Conservation (phyloP, 1,140 invertebrate genomes). For the Harpegnathos saltator region DNA sequence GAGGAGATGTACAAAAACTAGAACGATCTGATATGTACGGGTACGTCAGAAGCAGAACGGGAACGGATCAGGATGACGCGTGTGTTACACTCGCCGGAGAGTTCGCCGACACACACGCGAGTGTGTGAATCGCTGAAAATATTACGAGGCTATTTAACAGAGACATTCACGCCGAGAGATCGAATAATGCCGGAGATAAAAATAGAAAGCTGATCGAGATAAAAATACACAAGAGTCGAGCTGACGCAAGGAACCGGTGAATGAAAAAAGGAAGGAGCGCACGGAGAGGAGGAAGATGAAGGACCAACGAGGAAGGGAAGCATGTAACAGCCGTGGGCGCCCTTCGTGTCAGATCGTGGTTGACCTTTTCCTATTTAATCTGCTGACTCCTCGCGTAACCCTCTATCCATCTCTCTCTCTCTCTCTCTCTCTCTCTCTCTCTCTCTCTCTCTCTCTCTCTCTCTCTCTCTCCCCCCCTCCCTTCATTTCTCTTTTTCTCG, state of each 20-base stretch:
- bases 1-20: background rate
- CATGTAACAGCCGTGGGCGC: conserved; percentile 36
- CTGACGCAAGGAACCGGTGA: background rate
- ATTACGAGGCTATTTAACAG: too few relatives aligned
- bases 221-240: too few relatives aligned
- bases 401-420: conserved; percentile 36
- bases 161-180: too few relatives aligned
- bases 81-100: too few relatives aligned
- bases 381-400: conserved; percentile 60
- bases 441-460: conserved; percentile 41
- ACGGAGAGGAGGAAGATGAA: conserved; percentile 35
- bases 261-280: background rate
- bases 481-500: conserved; percentile 25
- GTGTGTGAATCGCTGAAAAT: too few relatives aligned
- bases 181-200: too few relatives aligned
- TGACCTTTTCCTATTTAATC: conserved; percentile 72
- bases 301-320: conserved; percentile 20
- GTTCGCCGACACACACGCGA: too few relatives aligned
- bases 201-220: too few relatives aligned
- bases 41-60: too few relatives aligned
- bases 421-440: too few relatives aligned
- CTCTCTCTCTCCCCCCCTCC: too few relatives aligned
- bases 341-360: conserved; percentile 67
- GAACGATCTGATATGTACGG: background rate
- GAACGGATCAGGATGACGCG: too few relatives aligned